Evolutionary conservation across 2,113 vertebrate genomes (phyloP), one percentile per base, ranked within the genome.

Genomic region (Daphoenositta chrysoptera): DNA sequence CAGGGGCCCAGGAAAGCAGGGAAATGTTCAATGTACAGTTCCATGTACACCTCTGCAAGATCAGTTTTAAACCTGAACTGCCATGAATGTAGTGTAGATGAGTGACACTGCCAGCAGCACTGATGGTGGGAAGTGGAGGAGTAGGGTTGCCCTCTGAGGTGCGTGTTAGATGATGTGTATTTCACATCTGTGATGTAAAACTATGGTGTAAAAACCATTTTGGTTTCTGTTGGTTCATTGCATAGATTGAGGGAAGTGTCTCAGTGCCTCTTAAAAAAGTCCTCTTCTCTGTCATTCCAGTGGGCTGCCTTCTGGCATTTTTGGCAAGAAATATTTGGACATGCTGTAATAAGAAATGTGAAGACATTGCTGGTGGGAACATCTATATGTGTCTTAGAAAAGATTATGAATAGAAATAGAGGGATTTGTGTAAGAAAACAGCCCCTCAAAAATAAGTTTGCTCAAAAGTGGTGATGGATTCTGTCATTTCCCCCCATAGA

Each of bases 321-420:
- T 93, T 96, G 82, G 82, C 93, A 91, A 88, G 94, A 94, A 92
- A 51, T 90, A 66, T 90, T 94, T 95, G 72, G 82, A 48, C 68
- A 37, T 87, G 69, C 80, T 88, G 68, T 73, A 81, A 64, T 86
- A 80, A 92, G 81, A 66, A 80, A 88, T 66, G 47, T 73, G 42
- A 83, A 95, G 88, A 73, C 10, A 22, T 58, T 90, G 64, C n/a
- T 86, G 76, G 35, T 92, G 65, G 77, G 87, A 96, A 87, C 73
- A 89, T 83, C 66, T 94, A 90, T 93, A 80, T 54, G 40, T 75
- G 40, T 86, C 92, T 95, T 92, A 60, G 68, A 81, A 85, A 83
- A 92, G 37, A 45, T 85, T 91, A 54, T 37, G 68, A 80, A 81
- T 86, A 90, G 90, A 83, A 95, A 90, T 54, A 83, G 68, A 83